A percentile compares a stretch with the other conserved stretches of the same genome.
These are phyloP conservation scores for Conops quadrifasciatus DNA, from an alignment of 2,888 invertebrate species.

Conservation along the genomic window DNA sequence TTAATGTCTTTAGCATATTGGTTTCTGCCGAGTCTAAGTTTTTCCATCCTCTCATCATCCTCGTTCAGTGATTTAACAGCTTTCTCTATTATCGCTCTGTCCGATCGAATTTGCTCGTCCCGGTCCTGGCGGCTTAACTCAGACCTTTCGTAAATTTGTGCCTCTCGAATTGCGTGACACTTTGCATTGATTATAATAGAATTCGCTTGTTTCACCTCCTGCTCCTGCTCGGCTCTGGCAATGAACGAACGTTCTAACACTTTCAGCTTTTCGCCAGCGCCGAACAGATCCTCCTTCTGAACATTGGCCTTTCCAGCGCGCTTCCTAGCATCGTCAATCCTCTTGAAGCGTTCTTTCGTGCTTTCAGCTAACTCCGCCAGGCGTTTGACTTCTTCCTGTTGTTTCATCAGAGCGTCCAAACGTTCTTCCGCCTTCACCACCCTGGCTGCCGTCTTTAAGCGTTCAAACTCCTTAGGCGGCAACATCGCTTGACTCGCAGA, in stretches of 20 bases:
- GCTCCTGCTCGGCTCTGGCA: conserved; percentile 66
- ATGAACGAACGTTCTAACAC: conserved; percentile 68
- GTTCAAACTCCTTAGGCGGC: conserved; percentile 69
- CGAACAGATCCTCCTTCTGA: conserved; percentile 63
- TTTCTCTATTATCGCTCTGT: conserved; percentile 58
- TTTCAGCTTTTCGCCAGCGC: conserved; percentile 65
- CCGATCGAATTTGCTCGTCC: conserved; percentile 60
- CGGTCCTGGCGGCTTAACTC: conserved; percentile 56
- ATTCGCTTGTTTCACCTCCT: conserved; percentile 77
- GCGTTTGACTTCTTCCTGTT: conserved; percentile 64
- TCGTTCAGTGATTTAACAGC: conserved; percentile 55
- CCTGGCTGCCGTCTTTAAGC: conserved; percentile 70
- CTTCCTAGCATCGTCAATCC: conserved; percentile 60
- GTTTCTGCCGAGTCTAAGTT: conserved; percentile 50
- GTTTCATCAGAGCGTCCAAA: conserved; percentile 63
- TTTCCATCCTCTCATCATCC: conserved; percentile 57
- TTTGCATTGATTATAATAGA: conserved; percentile 83
- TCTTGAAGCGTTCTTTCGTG: conserved; percentile 68
- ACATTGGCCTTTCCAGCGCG: conserved; percentile 41
- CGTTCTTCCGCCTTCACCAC: conserved; percentile 67
- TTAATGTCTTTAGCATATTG: conserved; percentile 62
- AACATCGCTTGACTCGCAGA: conserved; percentile 47
- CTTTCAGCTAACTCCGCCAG: conserved; percentile 70
- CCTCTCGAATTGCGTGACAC: conserved; percentile 84
- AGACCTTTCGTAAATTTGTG: conserved; percentile 76